Percentiles rank a stretch among this genome's conserved stretches.
Conservation (phyloP, 2,797 vertebrate genomes). For the Heterohyrax brucei region DNA sequence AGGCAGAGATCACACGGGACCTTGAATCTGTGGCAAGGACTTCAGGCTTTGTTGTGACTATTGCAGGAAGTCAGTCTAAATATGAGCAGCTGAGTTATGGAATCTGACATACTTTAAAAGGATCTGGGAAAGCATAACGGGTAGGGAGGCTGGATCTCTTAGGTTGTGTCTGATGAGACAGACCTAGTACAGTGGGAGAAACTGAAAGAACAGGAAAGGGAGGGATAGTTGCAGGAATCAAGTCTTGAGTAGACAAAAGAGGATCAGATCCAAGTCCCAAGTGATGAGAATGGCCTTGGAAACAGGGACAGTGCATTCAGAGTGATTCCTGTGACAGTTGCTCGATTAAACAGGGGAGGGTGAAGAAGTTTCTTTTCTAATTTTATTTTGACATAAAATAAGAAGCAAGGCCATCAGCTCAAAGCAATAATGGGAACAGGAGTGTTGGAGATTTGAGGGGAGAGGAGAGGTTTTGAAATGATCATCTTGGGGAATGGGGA, state of each 20-base stretch:
- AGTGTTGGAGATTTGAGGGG: not conserved
- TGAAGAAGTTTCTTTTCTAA: not conserved
- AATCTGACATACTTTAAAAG: not conserved
- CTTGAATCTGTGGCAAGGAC: not conserved
- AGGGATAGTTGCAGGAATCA: not conserved
- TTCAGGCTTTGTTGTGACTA: not conserved
- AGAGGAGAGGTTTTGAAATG: not conserved
- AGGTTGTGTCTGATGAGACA: not conserved
- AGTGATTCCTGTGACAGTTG: not conserved
- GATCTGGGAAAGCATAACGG: not conserved
- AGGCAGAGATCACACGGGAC: not conserved
- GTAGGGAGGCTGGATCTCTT: not conserved
- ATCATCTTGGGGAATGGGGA: not conserved
- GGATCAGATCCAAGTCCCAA: not conserved
- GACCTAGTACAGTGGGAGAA: not conserved
- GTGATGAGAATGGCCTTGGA: not conserved
- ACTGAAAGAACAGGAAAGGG: not conserved
- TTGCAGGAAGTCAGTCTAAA: not conserved
- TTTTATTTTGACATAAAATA: slow-evolving; percentile 45
- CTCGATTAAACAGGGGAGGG: not conserved
- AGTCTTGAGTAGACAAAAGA: not conserved
- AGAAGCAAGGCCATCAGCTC: not conserved
- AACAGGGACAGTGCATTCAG: not conserved
- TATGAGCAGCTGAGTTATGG: not conserved
- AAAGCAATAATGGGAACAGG: not conserved